Base-by-base conservation (phyloP, 2,888 invertebrate genomes). In the Drosophila mimica region DNA sequence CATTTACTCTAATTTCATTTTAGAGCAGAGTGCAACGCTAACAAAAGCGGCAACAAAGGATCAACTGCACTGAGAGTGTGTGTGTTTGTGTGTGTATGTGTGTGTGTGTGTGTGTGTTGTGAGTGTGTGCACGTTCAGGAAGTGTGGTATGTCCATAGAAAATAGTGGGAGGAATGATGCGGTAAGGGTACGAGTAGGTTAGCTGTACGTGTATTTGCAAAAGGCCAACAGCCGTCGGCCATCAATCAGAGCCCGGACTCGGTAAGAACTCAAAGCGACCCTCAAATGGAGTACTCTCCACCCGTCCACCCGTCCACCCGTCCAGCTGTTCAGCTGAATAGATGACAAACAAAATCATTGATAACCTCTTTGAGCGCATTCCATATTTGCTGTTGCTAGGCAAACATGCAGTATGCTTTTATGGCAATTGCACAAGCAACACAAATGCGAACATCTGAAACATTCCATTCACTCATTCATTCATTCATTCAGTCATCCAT, bases 161-260 rank as follows among this genome's bases (percentile, higher is more conserved):
- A 15, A 65, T 25, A 20, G 31, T 48, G n/a, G n/a, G 25, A 25
- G 30, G 53, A 13, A 31, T n/a, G 31, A 15, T 20, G 20, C 4
- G 52, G 13, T 15, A 5, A 38, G 49, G 17, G 46, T 43, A 30
- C 30, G 25, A 25, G 25, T 25, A 28, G 64, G 38, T 33, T 48
- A 4, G 46, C n/a, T 31, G 31, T 31, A 40, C 20, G 28, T 49
- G 31, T 48, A 58, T 57, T 30, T 17, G 36, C 46, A 38, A 51
- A 51, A 31, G 30, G 17, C 33, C 64, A 65, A 40, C 33, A 51
- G 51, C 51, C 64, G 40, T 15, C 30, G 20, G 28, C 25, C 30
- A 46, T 40, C 38, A 54, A 51, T 67, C 54, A 38, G 51, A 57
- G 40, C 25, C 40, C 25, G 54, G 30, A 43, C 28, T 15, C 40